A percentile compares a stretch with the other conserved stretches of the same genome.
phyloP scores from a whole-genome alignment of 2,888 invertebrate species.

The Rhabditoides inermis region DNA sequence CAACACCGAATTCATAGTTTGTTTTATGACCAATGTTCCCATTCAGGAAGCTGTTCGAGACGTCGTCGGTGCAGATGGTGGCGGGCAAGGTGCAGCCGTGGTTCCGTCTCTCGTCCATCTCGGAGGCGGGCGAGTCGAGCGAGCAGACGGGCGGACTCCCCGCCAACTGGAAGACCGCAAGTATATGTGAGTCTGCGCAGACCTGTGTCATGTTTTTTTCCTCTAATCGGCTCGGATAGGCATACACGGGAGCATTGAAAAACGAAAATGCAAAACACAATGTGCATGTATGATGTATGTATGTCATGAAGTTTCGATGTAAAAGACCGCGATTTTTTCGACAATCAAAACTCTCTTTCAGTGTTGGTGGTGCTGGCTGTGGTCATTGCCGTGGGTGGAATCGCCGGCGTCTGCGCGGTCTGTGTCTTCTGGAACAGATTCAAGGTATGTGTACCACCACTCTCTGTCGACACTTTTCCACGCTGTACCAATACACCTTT shows the following conservation, averaged over 20 bases:
- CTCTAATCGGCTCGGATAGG: no score
- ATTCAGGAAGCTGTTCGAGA: slow-evolving; percentile 39
- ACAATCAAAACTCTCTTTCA: neutral
- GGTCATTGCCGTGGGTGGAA: slow-evolving; percentile 35
- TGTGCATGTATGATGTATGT: no score
- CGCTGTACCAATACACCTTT: neutral
- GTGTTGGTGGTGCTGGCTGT: slow-evolving; percentile 38
- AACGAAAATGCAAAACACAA: no score
- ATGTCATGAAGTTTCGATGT: neutral
- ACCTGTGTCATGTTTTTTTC: no score
- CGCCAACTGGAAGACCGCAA: slow-evolving; percentile 36
- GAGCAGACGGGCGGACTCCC: slow-evolving; percentile 17
- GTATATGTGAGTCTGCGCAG: slow-evolving; percentile 11
- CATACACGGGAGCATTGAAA: no score
- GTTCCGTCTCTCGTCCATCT: slow-evolving; percentile 37
- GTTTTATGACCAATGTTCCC: neutral
- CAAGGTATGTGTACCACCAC: slow-evolving; percentile 10
- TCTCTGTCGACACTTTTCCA: neutral
- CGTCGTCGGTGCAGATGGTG: slow-evolving; percentile 34
- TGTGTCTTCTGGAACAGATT: slow-evolving; percentile 36
- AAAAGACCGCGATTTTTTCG: no score
- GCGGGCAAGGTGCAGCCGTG: slow-evolving; percentile 48
- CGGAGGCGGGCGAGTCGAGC: slow-evolving; percentile 17
- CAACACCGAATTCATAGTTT: neutral
- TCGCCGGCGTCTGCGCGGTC: slow-evolving; percentile 41